phyloP scores from a whole-genome alignment of 1,140 invertebrate genomes.

The Scaptomyza graminum region DNA sequence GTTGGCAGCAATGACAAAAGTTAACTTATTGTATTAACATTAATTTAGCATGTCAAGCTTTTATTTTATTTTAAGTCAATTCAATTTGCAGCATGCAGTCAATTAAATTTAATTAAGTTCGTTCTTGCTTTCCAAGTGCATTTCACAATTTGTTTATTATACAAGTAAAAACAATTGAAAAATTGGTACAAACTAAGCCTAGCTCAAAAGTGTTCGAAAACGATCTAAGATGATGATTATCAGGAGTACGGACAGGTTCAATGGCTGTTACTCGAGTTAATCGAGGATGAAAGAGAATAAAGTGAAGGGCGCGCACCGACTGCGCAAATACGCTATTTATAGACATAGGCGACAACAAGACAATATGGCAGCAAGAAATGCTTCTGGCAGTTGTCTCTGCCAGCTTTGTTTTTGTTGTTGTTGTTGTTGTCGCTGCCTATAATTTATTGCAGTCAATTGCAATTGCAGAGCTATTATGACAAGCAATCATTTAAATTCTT shows the following conservation, averaged over 20 bases:
- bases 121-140: no score
- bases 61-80: no score
- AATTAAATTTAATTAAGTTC: no score
- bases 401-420: constrained; percentile 36
- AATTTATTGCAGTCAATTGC: constrained; percentile 57
- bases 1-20: no score
- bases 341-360: constrained; percentile 7
- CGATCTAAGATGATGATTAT: neutral
- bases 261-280: constrained; percentile 10
- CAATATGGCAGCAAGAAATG: constrained; percentile 2
- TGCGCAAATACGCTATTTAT: constrained; percentile 29
- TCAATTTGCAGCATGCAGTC: no score
- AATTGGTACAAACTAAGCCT: no score
- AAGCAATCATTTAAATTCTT: constrained; percentile 25
- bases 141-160: no score
- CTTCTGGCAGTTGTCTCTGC: neutral
- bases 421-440: constrained; percentile 57
- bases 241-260: constrained; percentile 25
- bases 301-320: constrained; percentile 14
- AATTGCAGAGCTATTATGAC: constrained; percentile 58
- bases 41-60: no score
- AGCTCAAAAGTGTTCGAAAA: no score
- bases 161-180: no score
- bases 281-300: constrained; percentile 4
- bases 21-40: no score